Evolutionary conservation across 2,113 vertebrate species (phyloP).

Genomic region (Phoenicopterus ruber): DNA sequence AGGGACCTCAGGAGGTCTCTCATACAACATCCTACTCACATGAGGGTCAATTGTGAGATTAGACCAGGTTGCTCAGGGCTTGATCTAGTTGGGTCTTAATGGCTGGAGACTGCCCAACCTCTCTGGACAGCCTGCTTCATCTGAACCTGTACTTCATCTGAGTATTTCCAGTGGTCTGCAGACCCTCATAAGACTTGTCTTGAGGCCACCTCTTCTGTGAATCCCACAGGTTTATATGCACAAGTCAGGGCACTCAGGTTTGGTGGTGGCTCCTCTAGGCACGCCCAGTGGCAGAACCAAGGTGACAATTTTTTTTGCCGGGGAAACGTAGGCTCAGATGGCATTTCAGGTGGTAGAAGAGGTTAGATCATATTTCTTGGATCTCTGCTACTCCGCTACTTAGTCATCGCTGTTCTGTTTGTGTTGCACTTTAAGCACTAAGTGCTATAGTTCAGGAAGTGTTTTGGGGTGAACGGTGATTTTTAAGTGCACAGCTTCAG

Average conservation of each 20-base stretch:
- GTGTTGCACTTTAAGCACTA: neutral
- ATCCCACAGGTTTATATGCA: neutral
- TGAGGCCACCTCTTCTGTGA: rapidly evolving
- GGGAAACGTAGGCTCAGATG: neutral
- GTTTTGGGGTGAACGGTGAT: neutral
- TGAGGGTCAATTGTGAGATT: neutral
- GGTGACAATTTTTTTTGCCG: neutral
- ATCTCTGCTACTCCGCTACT: neutral
- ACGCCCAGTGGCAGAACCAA: neutral
- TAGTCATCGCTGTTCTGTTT: neutral
- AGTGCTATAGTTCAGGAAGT: neutral
- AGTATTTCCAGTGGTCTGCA: neutral
- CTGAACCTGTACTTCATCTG: neutral
- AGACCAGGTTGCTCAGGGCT: neutral
- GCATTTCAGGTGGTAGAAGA: neutral
- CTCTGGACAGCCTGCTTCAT: neutral
- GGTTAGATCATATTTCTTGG: neutral
- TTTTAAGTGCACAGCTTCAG: neutral
- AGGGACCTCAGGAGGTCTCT: neutral
- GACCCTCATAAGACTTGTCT: neutral
- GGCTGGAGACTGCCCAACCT: neutral
- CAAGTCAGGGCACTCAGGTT: neutral
- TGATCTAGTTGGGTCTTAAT: neutral
- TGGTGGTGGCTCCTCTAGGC: neutral
- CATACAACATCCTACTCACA: neutral